These are phyloP conservation scores for Hydroisotoma schaefferi DNA, from an alignment of 2,888 invertebrate genomes.

Conservation along the genomic window DNA sequence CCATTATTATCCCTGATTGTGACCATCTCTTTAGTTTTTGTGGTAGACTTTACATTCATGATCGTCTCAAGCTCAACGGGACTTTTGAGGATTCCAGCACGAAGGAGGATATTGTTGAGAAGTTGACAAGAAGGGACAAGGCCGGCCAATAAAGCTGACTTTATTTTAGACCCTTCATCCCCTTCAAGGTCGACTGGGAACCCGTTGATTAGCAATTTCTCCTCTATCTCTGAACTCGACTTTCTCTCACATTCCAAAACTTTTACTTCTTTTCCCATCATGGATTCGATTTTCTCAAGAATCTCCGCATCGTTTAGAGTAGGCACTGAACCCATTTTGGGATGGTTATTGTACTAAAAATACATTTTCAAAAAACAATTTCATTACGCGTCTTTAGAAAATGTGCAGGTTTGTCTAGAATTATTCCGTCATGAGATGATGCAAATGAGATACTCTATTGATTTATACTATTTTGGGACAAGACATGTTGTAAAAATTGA, in stretches of 20 bases:
- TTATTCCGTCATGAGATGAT: too few species aligned
- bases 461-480: too few species aligned
- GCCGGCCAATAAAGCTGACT: conserved; percentile 62
- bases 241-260: conserved; percentile 70
- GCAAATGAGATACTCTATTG: too few species aligned
- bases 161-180: conserved; percentile 65
- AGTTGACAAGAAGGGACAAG: conserved; percentile 66
- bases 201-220: conserved; percentile 67
- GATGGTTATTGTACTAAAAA: too few species aligned
- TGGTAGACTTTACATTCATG: conserved; percentile 65
- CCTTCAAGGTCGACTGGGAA: conserved; percentile 65
- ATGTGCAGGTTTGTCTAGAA: too few species aligned
- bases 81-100: conserved; percentile 56
- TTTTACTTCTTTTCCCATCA: conserved; percentile 67
- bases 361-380: neutral
- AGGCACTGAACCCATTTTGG: conserved; percentile 43
- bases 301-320: conserved; percentile 66
- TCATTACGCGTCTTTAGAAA: neutral
- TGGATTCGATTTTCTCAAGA: conserved; percentile 68
- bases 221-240: conserved; percentile 66
- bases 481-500: too few species aligned
- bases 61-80: conserved; percentile 44
- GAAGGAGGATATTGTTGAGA: conserved; percentile 64
- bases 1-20: conserved; percentile 63
- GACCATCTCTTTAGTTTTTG: conserved; percentile 67